A percentile compares a stretch with the other conserved stretches of the same genome.
Evolutionary conservation across 2,113 vertebrate species (phyloP).

Genomic region (Aldabrachelys gigantea): DNA sequence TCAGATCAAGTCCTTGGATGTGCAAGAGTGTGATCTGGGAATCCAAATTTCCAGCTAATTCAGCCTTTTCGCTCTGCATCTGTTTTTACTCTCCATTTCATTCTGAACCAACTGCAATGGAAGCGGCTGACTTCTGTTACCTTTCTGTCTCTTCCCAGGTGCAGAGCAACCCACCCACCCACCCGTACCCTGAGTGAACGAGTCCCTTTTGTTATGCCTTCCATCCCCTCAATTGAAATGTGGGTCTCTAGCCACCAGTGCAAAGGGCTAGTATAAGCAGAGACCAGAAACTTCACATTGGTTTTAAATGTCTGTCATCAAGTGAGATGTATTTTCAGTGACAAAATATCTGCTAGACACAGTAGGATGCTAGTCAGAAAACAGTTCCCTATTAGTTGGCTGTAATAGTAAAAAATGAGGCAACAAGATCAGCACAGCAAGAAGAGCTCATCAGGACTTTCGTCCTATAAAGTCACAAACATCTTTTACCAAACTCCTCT

Average conservation of each 20-base stretch:
- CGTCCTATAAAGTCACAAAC: slow-evolving; percentile 26
- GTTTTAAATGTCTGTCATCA: not conserved
- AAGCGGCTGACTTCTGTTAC: fast-evolving
- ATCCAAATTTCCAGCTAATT: not conserved
- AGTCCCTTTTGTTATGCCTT: not conserved
- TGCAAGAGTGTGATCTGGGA: not conserved
- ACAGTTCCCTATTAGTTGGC: not conserved
- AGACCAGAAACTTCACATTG: not conserved
- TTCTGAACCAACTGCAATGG: not conserved
- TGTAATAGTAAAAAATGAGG: slow-evolving; percentile 37
- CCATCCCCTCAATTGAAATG: not conserved
- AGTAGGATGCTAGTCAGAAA: not conserved
- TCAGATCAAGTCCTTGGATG: not conserved
- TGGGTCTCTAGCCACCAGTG: not conserved
- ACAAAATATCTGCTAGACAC: not conserved
- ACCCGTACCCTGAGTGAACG: not conserved
- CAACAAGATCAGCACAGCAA: slow-evolving; percentile 6
- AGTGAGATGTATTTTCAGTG: not conserved
- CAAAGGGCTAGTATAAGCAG: not conserved
- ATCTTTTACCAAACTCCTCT: slow-evolving; percentile 54
- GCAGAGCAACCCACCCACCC: not conserved
- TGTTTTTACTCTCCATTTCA: not conserved
- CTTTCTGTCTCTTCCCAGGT: not conserved
- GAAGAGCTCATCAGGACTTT: slow-evolving; percentile 37
- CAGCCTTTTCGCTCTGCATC: not conserved